Base-by-base conservation (phyloP, 1,140 invertebrate species). In the Wasmannia auropunctata region DNA sequence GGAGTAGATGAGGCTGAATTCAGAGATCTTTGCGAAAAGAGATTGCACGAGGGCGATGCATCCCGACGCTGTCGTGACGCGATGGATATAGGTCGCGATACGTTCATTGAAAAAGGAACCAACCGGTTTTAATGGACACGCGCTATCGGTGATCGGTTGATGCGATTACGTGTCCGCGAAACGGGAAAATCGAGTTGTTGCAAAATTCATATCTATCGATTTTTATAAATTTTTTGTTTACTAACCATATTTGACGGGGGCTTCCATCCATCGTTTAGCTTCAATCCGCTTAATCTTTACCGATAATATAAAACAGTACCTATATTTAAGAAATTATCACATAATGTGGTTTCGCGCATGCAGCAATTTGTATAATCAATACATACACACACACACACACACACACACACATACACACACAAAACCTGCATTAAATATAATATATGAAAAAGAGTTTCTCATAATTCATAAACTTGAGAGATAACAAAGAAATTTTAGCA, bases 111-210 rank as follows among this genome's bases (percentile, higher is more conserved):
- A 83, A 74, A 83, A 83, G 37, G 19, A 1, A 31, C 22, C 2
- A 43, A 46, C 43, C n/a, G 37, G 54, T 83, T 74, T 83, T 58
- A 83, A 83, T 58, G 51, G 40, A 83, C 79, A 74, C 28, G 54
- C 79, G 51, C 72, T 72, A 74, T 83, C 79, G 79, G 19, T 46
- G 43, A 77, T 77, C 74, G 25, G 16, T 25, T 77, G 49, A 83
- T 58, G 51, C 46, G 34, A 83, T 83, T 83, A 83, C 51, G 67
- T 34, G 79, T 58, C 51, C 79, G 25, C 6, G 65, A 56, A 81
- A 81, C 51, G 37, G 37, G 37, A 81, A 81, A 74, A 83, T 83
- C 67, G 67, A 74, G 51, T 83, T 58, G 37, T 40, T 83, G 37
- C 51, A 43, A 83, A 83, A 74, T 83, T 83, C 40, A 83, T 49